These are phyloP conservation scores for Asbolus verrucosus DNA, from an alignment of 1,140 invertebrate species.

Conservation along the genomic window DNA sequence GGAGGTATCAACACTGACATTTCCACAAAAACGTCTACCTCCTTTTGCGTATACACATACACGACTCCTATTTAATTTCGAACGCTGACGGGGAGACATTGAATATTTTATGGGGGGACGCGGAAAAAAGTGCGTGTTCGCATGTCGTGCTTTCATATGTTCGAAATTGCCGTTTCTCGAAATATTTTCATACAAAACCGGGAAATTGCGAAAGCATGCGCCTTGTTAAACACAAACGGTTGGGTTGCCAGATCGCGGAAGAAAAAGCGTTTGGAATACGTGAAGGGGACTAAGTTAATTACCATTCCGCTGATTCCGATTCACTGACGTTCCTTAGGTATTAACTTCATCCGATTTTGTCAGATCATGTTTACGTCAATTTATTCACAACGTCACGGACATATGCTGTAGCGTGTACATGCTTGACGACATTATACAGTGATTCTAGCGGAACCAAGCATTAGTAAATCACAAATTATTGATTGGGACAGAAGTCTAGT, in stretches of 20 bases:
- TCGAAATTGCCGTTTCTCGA: constrained; percentile 10
- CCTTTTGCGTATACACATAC: constrained; percentile 16
- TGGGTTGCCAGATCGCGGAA: no score
- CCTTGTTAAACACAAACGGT: not conserved
- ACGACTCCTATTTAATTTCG: constrained; percentile 34
- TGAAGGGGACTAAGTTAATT: no score
- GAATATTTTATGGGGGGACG: constrained; percentile 13
- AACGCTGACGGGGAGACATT: constrained; percentile 26
- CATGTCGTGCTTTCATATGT: not conserved
- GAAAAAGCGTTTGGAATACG: no score
- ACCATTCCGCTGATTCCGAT: no score
- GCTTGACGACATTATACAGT: constrained; percentile 25
- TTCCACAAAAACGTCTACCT: constrained; percentile 27
- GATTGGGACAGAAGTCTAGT: constrained; percentile 15
- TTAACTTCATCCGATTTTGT: constrained; percentile 1
- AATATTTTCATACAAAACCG: constrained; percentile 1
- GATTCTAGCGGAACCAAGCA: constrained; percentile 31
- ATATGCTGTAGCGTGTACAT: constrained; percentile 12
- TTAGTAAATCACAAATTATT: constrained; percentile 37
- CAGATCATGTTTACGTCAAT: constrained; percentile 16
- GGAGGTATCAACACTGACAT: constrained; percentile 18
- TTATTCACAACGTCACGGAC: constrained; percentile 10
- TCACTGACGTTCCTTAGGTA: no score
- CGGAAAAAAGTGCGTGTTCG: no score
- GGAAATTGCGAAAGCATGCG: constrained; percentile 21